phyloP scores from a whole-genome alignment of 2,797 vertebrate species.

The Rhyacichthys aspro region DNA sequence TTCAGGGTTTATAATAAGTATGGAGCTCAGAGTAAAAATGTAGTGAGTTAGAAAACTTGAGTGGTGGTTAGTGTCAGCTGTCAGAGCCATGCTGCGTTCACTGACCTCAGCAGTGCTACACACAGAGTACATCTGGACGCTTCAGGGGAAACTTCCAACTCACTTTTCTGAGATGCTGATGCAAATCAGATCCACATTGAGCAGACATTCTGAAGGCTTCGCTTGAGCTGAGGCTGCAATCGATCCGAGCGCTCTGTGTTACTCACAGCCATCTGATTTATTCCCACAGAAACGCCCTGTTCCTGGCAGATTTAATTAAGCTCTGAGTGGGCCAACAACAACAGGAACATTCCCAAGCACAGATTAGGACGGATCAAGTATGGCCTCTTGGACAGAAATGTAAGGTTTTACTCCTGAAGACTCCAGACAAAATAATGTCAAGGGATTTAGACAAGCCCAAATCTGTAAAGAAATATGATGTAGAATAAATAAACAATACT shows the following conservation, averaged over 20 bases:
- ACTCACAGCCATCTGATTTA: conserved; percentile 56
- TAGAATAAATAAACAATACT: background rate
- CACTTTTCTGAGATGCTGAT: conserved; percentile 47
- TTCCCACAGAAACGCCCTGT: conserved; percentile 47
- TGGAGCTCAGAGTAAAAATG: too few relatives aligned
- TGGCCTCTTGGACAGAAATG: conserved; percentile 19
- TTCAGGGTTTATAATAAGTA: too few relatives aligned
- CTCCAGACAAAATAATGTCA: conserved; percentile 25
- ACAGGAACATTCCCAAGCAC: conserved; percentile 29
- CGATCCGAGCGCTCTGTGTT: conserved; percentile 55
- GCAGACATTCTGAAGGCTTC: conserved; percentile 49
- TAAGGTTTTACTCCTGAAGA: conserved; percentile 11
- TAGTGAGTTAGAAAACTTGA: too few relatives aligned
- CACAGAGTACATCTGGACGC: conserved; percentile 47
- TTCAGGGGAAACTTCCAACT: conserved; percentile 38
- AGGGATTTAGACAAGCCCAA: conserved; percentile 21
- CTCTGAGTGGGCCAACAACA: conserved; percentile 42
- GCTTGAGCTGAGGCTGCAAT: conserved; percentile 56
- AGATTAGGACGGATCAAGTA: conserved; percentile 37
- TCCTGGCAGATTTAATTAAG: conserved; percentile 68
- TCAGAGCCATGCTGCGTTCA: conserved; percentile 36
- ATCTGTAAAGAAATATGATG: background rate
- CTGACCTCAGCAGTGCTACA: conserved; percentile 35
- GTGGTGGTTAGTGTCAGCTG: conserved; percentile 26
- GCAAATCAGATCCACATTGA: conserved; percentile 75